These are phyloP conservation scores for Tympanuchus pallidicinctus DNA, from an alignment of 2,113 vertebrate species.

Conservation along the genomic window DNA sequence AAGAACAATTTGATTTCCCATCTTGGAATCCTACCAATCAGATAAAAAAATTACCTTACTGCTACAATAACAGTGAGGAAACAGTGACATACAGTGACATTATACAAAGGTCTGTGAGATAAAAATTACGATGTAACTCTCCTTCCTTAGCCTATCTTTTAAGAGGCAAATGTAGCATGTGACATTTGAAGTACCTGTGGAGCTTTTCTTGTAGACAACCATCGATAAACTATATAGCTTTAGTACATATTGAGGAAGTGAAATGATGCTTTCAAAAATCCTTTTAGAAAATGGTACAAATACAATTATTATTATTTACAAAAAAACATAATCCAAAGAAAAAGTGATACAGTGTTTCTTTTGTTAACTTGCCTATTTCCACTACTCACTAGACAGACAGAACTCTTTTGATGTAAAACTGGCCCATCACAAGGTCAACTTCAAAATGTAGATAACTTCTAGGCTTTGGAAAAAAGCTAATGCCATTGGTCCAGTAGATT, in stretches of 20 bases:
- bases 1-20: not conserved
- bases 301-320: not conserved
- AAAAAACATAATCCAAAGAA: not conserved
- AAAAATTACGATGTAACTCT: not conserved
- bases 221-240: not conserved
- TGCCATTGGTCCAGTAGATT: not conserved
- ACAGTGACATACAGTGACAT: not conserved
- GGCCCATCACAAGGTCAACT: not conserved
- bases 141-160: not conserved
- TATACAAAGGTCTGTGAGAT: not conserved
- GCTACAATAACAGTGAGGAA: not conserved
- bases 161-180: not conserved
- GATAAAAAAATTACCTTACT: not conserved
- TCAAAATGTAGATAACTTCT: not conserved
- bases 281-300: slow-evolving; percentile 13
- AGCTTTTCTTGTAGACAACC: not conserved
- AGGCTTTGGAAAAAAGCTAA: not conserved
- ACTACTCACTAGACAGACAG: not conserved
- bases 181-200: not conserved
- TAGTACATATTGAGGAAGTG: not conserved
- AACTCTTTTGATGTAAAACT: not conserved
- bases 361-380: not conserved
- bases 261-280: slow-evolving; percentile 26
- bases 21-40: not conserved
- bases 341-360: not conserved